These are phyloP conservation scores for Acrobasis suavella DNA, from an alignment of 2,888 invertebrate genomes.

Conservation along the genomic window DNA sequence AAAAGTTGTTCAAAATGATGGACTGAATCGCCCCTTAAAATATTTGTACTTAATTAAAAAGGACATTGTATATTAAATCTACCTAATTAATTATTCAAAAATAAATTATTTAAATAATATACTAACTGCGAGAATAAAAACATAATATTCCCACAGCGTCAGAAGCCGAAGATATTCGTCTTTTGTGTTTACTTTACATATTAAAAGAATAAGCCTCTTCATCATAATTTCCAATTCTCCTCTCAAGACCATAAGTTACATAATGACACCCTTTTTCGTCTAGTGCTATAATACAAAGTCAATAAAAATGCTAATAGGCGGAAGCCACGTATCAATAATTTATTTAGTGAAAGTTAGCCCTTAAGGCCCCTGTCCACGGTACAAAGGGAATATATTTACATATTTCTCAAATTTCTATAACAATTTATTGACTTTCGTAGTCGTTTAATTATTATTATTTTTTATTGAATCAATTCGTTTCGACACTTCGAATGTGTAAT, in stretches of 20 bases:
- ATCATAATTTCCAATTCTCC: neutral
- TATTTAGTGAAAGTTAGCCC: conserved; percentile 22
- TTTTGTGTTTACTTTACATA: conserved; percentile 3
- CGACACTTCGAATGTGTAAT: neutral
- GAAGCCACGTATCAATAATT: conserved; percentile 19
- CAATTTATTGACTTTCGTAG: neutral
- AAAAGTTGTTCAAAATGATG: too few relatives aligned
- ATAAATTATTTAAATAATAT: neutral
- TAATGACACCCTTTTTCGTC: conserved; percentile 11
- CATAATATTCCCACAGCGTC: neutral
- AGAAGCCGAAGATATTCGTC: neutral
- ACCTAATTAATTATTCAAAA: neutral
- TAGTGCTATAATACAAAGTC: neutral
- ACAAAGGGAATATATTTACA: conserved; percentile 14
- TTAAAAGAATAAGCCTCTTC: conserved; percentile 7
- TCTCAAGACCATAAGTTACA: conserved; percentile 2
- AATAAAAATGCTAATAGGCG: conserved; percentile 22
- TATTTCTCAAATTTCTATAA: neutral
- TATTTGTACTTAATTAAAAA: too few relatives aligned
- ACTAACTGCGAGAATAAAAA: neutral
- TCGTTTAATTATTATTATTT: neutral
- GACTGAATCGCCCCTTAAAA: too few relatives aligned
- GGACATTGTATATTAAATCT: too few relatives aligned
- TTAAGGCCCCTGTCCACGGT: conserved; percentile 8
- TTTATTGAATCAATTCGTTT: conserved; percentile 5